phyloP scores from a whole-genome alignment of 2,797 vertebrate species.

The Sebastes goodei region DNA sequence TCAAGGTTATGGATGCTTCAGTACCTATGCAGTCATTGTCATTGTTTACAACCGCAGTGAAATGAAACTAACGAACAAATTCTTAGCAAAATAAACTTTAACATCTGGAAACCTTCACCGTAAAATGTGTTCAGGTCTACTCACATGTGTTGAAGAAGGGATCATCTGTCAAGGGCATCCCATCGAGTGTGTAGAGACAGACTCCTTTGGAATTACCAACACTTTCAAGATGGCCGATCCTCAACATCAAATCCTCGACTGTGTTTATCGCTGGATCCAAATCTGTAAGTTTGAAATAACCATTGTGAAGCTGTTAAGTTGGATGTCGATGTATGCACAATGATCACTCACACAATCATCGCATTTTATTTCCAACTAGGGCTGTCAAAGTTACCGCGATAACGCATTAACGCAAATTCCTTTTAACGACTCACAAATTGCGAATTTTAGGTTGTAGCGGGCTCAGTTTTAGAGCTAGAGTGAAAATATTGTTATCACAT shows the following conservation, averaged over 20 bases:
- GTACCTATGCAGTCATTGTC: background rate
- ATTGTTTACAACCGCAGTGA: background rate
- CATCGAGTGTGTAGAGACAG: slow-evolving; percentile 69
- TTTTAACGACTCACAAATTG: too few species aligned
- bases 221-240: slow-evolving; percentile 58
- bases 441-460: too few species aligned
- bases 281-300: slow-evolving; percentile 37
- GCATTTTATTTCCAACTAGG: background rate
- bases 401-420: too few species aligned
- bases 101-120: background rate
- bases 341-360: background rate
- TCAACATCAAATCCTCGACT: slow-evolving; percentile 70
- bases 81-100: background rate
- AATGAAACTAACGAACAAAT: background rate
- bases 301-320: background rate
- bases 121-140: slow-evolving; percentile 6
- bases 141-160: slow-evolving; percentile 78
- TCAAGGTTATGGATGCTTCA: background rate
- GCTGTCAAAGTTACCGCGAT: too few species aligned
- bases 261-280: slow-evolving; percentile 69
- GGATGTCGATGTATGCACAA: background rate
- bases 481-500: too few species aligned
- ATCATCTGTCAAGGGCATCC: slow-evolving; percentile 75
- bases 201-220: slow-evolving; percentile 44
- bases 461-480: too few species aligned